These are phyloP conservation scores for Phocoena phocoena DNA, from an alignment of 2,113 vertebrate species.

Conservation along the genomic window DNA sequence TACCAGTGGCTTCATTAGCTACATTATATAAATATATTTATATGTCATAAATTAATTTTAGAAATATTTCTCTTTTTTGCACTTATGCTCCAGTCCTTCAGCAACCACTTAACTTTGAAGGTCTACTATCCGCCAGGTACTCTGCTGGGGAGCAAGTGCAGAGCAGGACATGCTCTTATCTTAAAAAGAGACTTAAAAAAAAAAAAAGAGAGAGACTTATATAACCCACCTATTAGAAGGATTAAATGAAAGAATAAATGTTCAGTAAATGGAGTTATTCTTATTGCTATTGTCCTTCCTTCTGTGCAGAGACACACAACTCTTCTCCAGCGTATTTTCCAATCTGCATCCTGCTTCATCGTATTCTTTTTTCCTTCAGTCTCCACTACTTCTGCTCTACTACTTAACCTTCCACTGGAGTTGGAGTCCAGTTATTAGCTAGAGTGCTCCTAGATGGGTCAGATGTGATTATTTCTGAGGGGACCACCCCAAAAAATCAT, in stretches of 20 bases:
- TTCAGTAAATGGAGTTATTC: neutral
- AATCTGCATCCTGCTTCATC: neutral
- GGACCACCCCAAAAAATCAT: accelerated
- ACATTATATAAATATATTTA: neutral
- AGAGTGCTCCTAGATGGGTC: neutral
- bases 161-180: neutral
- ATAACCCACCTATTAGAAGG: neutral
- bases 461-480: neutral
- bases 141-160: neutral
- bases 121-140: neutral
- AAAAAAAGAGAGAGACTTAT: too few species aligned
- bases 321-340: too few species aligned
- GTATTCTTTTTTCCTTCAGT: neutral
- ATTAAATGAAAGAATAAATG: neutral
- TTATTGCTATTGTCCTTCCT: neutral
- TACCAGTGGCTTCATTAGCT: neutral
- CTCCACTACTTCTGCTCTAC: neutral
- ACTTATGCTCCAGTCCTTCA: neutral
- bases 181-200: neutral
- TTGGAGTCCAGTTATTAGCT: neutral
- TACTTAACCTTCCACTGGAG: neutral
- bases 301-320: neutral
- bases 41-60: neutral
- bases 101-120: neutral
- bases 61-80: neutral